A percentile compares a stretch with the other conserved stretches of the same genome.
These are phyloP conservation scores for Pollenia amentaria DNA, from an alignment of 2,888 invertebrate genomes.

Conservation along the genomic window DNA sequence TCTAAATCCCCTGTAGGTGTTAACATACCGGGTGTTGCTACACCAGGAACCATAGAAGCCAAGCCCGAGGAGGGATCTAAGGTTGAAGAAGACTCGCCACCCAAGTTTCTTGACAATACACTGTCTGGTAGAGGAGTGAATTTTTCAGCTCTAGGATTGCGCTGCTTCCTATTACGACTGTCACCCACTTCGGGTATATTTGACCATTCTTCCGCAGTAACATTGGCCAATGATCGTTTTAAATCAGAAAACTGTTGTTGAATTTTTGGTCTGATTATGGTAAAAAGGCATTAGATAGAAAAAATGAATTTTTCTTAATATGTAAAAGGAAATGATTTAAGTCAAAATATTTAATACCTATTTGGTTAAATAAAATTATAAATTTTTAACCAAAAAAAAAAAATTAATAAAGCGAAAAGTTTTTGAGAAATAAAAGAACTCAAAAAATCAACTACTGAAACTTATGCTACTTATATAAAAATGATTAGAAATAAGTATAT, in stretches of 20 bases:
- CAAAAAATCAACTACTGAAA: too few species aligned
- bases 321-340: too few species aligned
- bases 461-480: too few species aligned
- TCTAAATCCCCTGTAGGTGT: constrained; percentile 97
- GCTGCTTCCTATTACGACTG: constrained; percentile 97
- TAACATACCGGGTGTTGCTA: constrained; percentile 93
- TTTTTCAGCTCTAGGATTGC: constrained; percentile 97
- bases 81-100: constrained; percentile 91
- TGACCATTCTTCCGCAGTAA: constrained; percentile 97
- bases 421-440: neutral
- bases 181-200: constrained; percentile 99
- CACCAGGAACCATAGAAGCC: constrained; percentile 94
- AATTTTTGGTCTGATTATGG: constrained; percentile 91
- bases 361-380: too few species aligned
- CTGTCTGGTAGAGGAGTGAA: constrained; percentile 99
- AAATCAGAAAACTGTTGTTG: constrained; percentile 99
- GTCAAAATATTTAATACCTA: too few species aligned
- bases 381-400: neutral
- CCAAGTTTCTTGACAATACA: constrained; percentile 93
- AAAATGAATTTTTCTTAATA: neutral
- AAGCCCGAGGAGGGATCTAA: constrained; percentile 94
- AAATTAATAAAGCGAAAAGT: neutral
- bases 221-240: constrained; percentile 92
- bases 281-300: neutral
- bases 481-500: too few species aligned